phyloP scores from a whole-genome alignment of 2,113 vertebrate species.

The Saguinus midas region DNA sequence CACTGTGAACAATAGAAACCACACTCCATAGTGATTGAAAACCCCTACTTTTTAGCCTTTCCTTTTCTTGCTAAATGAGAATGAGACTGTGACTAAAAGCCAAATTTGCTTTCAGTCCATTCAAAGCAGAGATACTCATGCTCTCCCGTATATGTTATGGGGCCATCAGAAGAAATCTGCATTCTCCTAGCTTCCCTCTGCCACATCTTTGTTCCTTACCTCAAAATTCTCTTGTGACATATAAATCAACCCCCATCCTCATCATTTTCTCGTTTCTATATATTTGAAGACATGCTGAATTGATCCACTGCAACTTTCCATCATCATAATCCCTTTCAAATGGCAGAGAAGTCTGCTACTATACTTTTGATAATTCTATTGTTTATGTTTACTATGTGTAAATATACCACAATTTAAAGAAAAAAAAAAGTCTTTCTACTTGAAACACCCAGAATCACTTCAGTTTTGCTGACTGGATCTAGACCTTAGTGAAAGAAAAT shows the following conservation, averaged over 20 bases:
- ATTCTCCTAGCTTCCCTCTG: not conserved
- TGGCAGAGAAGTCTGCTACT: not conserved
- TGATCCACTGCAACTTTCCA: not conserved
- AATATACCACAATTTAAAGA: not conserved
- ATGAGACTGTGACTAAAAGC: not conserved
- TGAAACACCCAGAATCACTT: not conserved
- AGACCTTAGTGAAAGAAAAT: not conserved
- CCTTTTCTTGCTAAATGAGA: constrained; percentile 15
- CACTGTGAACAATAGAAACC: not conserved
- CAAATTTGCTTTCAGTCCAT: not conserved
- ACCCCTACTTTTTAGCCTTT: not conserved
- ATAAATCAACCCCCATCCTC: not conserved
- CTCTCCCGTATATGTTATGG: not conserved
- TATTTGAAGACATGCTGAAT: not conserved
- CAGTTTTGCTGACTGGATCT: not conserved
- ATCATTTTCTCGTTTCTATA: not conserved
- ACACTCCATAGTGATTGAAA: not conserved
- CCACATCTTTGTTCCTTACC: not conserved
- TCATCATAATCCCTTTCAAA: not conserved
- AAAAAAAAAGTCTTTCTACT: not conserved
- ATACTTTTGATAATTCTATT: not conserved
- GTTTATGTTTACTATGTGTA: not conserved
- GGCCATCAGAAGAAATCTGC: not conserved
- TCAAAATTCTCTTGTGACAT: not conserved
- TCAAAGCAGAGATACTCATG: not conserved